Percentiles rank a stretch among this genome's conserved stretches.
phyloP scores from a whole-genome alignment of 2,113 vertebrate species.

The Stigmatopora argus region DNA sequence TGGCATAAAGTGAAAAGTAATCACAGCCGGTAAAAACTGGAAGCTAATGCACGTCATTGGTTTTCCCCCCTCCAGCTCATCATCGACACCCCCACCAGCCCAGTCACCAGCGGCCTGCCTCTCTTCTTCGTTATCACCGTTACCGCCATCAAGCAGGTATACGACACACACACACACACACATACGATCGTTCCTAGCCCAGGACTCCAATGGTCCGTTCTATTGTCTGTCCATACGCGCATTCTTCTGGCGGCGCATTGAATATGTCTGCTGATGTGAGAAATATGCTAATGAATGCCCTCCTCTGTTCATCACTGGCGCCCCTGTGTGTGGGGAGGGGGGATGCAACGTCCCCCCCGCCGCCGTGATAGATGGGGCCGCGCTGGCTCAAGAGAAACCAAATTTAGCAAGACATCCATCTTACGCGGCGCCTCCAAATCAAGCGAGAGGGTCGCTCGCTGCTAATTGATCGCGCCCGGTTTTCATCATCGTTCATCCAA shows the following conservation, averaged over 20 bases:
- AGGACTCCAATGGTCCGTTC: slow-evolving; percentile 20
- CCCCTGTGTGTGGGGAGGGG: slow-evolving; percentile 23
- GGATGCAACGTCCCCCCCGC: slow-evolving; percentile 30
- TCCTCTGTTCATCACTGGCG: slow-evolving; percentile 62
- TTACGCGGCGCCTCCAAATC: slow-evolving; percentile 44
- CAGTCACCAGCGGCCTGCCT: slow-evolving; percentile 92
- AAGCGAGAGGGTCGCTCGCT: slow-evolving; percentile 48
- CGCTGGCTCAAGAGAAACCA: slow-evolving; percentile 37
- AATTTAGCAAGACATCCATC: slow-evolving; percentile 51
- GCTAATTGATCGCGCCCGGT: slow-evolving; percentile 52
- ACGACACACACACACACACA: slow-evolving; percentile 21
- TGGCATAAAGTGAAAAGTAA: too few species aligned
- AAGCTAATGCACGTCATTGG: neutral
- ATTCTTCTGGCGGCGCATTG: slow-evolving; percentile 58
- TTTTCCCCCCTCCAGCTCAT: slow-evolving; percentile 77
- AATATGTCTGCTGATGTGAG: slow-evolving; percentile 68
- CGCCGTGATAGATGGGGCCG: slow-evolving; percentile 55
- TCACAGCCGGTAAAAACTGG: too few species aligned
- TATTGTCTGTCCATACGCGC: slow-evolving; percentile 47
- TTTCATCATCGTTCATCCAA: slow-evolving; percentile 40
- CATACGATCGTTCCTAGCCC: neutral
- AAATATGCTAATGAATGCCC: slow-evolving; percentile 69
- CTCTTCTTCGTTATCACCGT: slow-evolving; percentile 98
- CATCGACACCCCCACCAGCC: slow-evolving; percentile 97
- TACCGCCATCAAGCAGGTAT: slow-evolving; percentile 97